A percentile compares a stretch with the other conserved stretches of the same genome.
These are phyloP conservation scores for Xylophagus ater DNA, from an alignment of 2,888 invertebrate species.

Conservation along the genomic window DNA sequence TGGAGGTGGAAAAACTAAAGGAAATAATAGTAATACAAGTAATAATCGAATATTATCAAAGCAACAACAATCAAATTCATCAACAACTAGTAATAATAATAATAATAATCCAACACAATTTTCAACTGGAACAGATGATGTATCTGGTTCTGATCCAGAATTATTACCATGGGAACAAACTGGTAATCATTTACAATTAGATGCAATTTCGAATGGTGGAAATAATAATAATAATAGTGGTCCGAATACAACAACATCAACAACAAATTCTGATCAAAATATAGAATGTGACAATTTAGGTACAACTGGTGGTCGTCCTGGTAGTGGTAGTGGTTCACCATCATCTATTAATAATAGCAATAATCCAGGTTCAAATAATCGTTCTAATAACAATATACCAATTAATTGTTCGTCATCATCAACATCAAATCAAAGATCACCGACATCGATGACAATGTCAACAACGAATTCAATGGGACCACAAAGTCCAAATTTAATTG, in stretches of 20 bases:
- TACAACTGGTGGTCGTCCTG: constrained; percentile 3
- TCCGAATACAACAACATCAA: background rate
- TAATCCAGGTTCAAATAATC: background rate
- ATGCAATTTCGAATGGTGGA: constrained; percentile 20
- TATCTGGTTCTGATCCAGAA: constrained; percentile 37
- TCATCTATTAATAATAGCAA: constrained; percentile 3
- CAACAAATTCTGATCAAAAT: constrained; percentile 4
- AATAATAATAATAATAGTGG: background rate
- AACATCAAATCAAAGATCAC: constrained; percentile 11
- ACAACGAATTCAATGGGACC: constrained; percentile 23
- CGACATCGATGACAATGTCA: constrained; percentile 5
- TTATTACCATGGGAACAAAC: constrained; percentile 43
- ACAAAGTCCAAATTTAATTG: constrained; percentile 43
- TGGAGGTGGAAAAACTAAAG: constrained; percentile 19
- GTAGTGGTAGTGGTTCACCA: constrained; percentile 16
- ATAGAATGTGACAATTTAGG: background rate
- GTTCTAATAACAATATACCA: constrained; percentile 2
- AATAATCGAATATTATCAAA: no score
- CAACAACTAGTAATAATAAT: no score
- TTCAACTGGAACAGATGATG: no score
- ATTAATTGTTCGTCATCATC: constrained; percentile 6
- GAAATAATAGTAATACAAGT: constrained; percentile 15
- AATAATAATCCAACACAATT: no score
- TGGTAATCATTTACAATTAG: constrained; percentile 22
- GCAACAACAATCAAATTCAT: no score